phyloP scores from a whole-genome alignment of 2,888 invertebrate genomes.

The Steinernema carpocapsae region DNA sequence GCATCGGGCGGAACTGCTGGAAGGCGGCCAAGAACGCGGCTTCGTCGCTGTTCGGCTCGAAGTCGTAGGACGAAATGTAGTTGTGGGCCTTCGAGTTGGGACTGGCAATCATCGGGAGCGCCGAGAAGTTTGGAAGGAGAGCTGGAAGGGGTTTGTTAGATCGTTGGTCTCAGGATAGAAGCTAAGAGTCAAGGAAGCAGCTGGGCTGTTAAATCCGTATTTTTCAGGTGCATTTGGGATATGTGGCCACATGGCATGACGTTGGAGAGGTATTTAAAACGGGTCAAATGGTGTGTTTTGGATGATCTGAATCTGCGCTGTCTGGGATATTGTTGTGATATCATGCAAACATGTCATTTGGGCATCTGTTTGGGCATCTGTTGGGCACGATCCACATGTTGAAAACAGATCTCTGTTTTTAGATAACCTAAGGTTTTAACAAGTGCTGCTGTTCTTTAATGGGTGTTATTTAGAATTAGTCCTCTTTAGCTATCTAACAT shows the following conservation, averaged over 20 bases:
- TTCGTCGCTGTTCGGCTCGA: not conserved
- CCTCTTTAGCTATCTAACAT: too few species aligned
- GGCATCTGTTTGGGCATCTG: too few species aligned
- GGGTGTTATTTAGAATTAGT: too few species aligned
- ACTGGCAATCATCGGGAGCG: conserved; percentile 1
- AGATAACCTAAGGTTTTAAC: too few species aligned
- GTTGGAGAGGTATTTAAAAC: not conserved
- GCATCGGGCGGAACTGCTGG: conserved; percentile 30
- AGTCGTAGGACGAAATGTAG: conserved; percentile 22
- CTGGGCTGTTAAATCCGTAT: not conserved
- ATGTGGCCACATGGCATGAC: not conserved
- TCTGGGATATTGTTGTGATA: not conserved
- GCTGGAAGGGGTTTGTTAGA: not conserved
- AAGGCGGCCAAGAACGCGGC: conserved; percentile 26
- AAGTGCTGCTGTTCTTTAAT: too few species aligned
- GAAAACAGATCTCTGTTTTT: too few species aligned
- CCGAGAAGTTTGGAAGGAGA: conserved; percentile 7
- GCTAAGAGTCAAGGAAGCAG: not conserved
- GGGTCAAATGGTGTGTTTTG: not conserved
- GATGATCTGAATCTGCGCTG: not conserved
- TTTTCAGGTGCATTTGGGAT: not conserved
- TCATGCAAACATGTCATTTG: not conserved
- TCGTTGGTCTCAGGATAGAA: not conserved
- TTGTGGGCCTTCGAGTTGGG: conserved; percentile 1
- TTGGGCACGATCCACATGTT: too few species aligned